A percentile compares a stretch with the other conserved stretches of the same genome.
These are phyloP conservation scores for Drosophila stalkeri DNA, from an alignment of 2,888 invertebrate genomes.

Conservation along the genomic window DNA sequence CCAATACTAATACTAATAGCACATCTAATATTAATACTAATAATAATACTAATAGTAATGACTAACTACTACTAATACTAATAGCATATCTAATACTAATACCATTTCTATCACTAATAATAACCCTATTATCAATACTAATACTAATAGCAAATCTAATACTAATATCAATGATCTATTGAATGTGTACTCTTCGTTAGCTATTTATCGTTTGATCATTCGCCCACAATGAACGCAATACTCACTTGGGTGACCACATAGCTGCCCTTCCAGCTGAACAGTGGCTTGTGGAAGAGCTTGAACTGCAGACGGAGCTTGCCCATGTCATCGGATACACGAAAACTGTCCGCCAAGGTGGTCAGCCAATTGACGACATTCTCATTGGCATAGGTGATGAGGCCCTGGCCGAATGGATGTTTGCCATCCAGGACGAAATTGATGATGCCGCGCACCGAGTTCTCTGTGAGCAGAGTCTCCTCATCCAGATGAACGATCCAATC, in stretches of 20 bases:
- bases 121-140: neutral
- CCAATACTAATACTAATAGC: neutral
- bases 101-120: neutral
- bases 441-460: slow-evolving; percentile 95
- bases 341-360: slow-evolving; percentile 97
- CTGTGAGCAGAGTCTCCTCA: slow-evolving; percentile 97
- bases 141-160: neutral
- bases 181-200: neutral
- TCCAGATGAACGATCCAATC: slow-evolving; percentile 99
- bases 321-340: slow-evolving; percentile 98
- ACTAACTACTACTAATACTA: neutral
- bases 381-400: slow-evolving; percentile 97
- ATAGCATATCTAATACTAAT: neutral
- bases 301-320: slow-evolving; percentile 97
- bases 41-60: neutral
- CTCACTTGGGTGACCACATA: slow-evolving; percentile 97
- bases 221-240: neutral
- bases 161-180: neutral
- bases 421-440: slow-evolving; percentile 97
- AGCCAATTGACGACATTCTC: slow-evolving; percentile 98
- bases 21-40: neutral
- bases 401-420: slow-evolving; percentile 97
- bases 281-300: slow-evolving; percentile 95
- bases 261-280: slow-evolving; percentile 99
- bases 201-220: neutral